phyloP scores from a whole-genome alignment of 2,888 invertebrate species.

The Limulus polyphemus region DNA sequence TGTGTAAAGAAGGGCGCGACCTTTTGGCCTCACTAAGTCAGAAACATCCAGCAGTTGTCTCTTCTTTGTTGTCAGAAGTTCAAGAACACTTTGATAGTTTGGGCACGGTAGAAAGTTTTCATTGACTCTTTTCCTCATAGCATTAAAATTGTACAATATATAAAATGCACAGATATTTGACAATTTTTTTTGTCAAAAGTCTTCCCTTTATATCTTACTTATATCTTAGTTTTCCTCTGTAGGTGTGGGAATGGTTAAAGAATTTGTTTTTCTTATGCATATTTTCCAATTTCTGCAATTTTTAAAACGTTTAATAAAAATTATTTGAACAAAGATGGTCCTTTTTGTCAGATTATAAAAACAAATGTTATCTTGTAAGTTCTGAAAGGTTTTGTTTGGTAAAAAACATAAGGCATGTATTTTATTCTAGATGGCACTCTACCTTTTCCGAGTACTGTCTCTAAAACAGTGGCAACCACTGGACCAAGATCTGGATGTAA shows the following conservation, averaged over 20 bases:
- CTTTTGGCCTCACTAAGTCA: conserved; percentile 55
- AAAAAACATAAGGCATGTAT: background rate
- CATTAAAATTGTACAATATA: too few species aligned
- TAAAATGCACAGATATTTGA: too few species aligned
- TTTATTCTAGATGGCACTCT: conserved; percentile 43
- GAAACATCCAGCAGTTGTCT: conserved; percentile 55
- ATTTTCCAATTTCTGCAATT: too few species aligned
- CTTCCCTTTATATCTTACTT: too few species aligned
- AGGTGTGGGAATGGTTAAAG: too few species aligned
- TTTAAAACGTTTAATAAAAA: too few species aligned
- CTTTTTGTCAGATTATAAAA: conserved; percentile 9
- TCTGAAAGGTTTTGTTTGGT: conserved; percentile 5
- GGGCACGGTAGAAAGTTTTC: conserved; percentile 41
- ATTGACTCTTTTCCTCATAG: too few species aligned
- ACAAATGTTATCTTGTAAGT: background rate
- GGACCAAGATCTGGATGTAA: conserved; percentile 49
- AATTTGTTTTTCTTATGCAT: too few species aligned
- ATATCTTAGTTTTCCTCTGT: too few species aligned
- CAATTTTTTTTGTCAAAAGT: too few species aligned
- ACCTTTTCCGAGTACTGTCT: conserved; percentile 59
- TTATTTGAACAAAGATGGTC: too few species aligned
- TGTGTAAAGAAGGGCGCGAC: conserved; percentile 59
- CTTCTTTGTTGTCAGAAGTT: conserved; percentile 46
- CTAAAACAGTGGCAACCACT: conserved; percentile 54
- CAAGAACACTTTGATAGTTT: conserved; percentile 48